These are phyloP conservation scores for Pedionomus torquatus DNA, from an alignment of 2,113 vertebrate species.

Conservation along the genomic window DNA sequence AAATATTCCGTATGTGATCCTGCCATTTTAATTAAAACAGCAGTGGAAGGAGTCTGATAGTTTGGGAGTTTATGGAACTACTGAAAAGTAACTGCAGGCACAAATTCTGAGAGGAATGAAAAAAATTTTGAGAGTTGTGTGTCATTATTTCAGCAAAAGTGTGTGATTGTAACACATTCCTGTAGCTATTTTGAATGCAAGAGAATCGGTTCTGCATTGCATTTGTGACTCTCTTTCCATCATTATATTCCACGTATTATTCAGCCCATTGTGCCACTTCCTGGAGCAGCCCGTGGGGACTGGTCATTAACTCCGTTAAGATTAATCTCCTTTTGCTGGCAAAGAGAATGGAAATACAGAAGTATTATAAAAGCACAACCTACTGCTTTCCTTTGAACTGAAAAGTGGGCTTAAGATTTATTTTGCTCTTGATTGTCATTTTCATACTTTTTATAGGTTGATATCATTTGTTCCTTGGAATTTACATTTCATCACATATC, in stretches of 20 bases:
- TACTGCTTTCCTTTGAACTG: neutral
- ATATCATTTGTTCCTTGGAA: neutral
- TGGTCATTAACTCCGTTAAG: neutral
- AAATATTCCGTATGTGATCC: conserved; percentile 18
- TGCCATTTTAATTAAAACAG: conserved; percentile 55
- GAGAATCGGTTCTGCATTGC: neutral
- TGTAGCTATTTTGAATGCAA: neutral
- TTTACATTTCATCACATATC: neutral
- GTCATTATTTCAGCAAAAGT: neutral
- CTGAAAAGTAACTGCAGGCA: neutral
- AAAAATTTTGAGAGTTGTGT: neutral
- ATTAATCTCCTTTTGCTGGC: neutral
- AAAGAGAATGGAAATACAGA: neutral
- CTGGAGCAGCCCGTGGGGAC: neutral
- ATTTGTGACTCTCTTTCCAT: neutral
- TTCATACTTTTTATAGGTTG: neutral
- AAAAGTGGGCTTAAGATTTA: neutral
- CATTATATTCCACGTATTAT: neutral
- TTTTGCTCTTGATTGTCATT: neutral
- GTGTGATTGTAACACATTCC: neutral
- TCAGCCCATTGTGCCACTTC: neutral
- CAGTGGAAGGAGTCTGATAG: neutral
- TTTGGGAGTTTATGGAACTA: neutral
- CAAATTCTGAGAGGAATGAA: neutral
- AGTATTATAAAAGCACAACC: neutral